Percentiles rank a stretch among this genome's conserved stretches.
phyloP scores from a whole-genome alignment of 2,888 invertebrate genomes.

The Epinotia brunnichana region DNA sequence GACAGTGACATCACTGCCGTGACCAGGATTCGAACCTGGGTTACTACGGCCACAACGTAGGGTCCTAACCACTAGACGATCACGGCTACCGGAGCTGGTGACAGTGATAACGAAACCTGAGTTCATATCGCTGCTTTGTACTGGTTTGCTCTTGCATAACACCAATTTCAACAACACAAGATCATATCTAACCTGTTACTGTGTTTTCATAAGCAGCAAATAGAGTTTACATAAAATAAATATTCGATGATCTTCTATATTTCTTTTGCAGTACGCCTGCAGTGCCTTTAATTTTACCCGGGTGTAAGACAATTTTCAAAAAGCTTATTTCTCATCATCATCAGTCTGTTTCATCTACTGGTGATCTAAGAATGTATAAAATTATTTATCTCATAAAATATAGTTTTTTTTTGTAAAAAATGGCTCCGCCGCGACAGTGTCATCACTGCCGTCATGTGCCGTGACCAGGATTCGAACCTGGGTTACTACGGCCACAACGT shows the following conservation, averaged over 20 bases:
- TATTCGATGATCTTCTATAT: neutral
- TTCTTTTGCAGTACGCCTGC: too few species aligned
- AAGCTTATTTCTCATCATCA: too few species aligned
- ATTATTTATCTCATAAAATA: too few species aligned
- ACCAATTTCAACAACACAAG: too few species aligned
- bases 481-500: conserved; percentile 86
- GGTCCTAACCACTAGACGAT: conserved; percentile 86
- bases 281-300: too few species aligned
- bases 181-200: too few species aligned
- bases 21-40: conserved; percentile 88
- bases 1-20: conserved; percentile 80
- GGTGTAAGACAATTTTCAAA: too few species aligned
- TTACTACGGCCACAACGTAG: conserved; percentile 86
- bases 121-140: too few species aligned
- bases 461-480: conserved; percentile 88
- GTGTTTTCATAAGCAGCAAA: conserved; percentile 48
- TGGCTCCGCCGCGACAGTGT: conserved; percentile 51
- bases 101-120: too few species aligned
- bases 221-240: neutral
- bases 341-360: too few species aligned
- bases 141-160: too few species aligned
- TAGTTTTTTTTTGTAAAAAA: neutral
- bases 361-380: too few species aligned
- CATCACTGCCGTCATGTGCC: conserved; percentile 86
- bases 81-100: conserved; percentile 65